Percentiles rank a stretch among this genome's conserved stretches.
phyloP scores from a whole-genome alignment of 2,113 vertebrate species.

The Naja naja region DNA sequence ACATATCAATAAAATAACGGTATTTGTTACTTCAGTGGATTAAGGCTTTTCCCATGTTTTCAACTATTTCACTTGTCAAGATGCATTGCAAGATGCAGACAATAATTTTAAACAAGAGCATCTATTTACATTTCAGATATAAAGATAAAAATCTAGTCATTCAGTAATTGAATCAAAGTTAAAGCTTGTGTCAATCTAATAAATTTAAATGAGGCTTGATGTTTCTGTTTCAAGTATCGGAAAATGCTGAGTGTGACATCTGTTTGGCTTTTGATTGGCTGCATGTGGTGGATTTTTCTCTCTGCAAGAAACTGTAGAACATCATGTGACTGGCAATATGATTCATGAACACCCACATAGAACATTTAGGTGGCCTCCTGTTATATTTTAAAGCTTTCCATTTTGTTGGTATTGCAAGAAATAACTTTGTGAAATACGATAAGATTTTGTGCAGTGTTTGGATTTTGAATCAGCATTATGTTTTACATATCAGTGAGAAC shows the following conservation, averaged over 20 bases:
- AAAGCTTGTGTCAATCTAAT: conserved; percentile 24
- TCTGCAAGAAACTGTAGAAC: conserved; percentile 13
- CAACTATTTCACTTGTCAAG: neutral
- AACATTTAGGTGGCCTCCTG: neutral
- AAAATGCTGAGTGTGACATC: conserved; percentile 13
- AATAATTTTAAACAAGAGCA: neutral
- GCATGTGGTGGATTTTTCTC: neutral
- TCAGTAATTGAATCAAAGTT: conserved; percentile 13
- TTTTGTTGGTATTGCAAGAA: conserved; percentile 9
- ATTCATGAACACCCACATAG: conserved; percentile 38
- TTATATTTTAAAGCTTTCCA: neutral
- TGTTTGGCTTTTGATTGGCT: conserved; percentile 25
- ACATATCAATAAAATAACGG: neutral
- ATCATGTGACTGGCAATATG: conserved; percentile 11
- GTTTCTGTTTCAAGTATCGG: conserved; percentile 35
- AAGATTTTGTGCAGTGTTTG: neutral
- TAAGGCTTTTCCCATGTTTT: neutral
- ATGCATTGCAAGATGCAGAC: neutral
- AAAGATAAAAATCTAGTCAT: conserved; percentile 11
- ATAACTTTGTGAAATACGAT: neutral
- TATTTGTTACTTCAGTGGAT: neutral
- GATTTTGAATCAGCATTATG: neutral
- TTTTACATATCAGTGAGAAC: neutral
- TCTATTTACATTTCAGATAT: conserved; percentile 17
- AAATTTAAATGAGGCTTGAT: conserved; percentile 1